Conservation (phyloP, 2,888 invertebrate species). For the Erebia ligea region DNA sequence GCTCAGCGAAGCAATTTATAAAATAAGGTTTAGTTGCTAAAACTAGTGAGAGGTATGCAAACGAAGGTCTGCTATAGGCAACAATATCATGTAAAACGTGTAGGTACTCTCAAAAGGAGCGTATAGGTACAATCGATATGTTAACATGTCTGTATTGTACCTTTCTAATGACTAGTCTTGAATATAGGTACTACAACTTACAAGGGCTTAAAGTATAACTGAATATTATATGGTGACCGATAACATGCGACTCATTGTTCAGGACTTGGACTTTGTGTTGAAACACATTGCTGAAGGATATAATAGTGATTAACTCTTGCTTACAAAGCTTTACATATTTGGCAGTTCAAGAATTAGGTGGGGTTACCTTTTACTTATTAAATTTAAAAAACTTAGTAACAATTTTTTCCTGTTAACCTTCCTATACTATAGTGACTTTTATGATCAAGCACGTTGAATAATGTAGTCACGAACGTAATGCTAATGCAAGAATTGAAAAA, state of each 20-base stretch:
- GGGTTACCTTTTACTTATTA: not conserved
- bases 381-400: not conserved
- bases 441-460: constrained; percentile 34
- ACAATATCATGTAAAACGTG: constrained; percentile 38
- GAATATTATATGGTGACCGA: constrained; percentile 15
- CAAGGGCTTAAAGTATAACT: constrained; percentile 38
- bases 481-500: constrained; percentile 33
- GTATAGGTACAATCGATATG: constrained; percentile 40
- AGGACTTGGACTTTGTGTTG: not conserved
- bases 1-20: constrained; percentile 48
- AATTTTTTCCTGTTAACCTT: constrained; percentile 28
- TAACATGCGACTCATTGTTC: constrained; percentile 20
- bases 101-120: constrained; percentile 36
- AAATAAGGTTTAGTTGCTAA: constrained; percentile 32
- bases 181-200: constrained; percentile 31
- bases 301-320: not conserved
- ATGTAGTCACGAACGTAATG: constrained; percentile 34
- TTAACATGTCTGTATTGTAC: constrained; percentile 49
- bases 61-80: constrained; percentile 40
- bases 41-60: constrained; percentile 39
- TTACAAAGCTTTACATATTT: not conserved
- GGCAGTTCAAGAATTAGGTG: not conserved
- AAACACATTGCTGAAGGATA: not conserved
- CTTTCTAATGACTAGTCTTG: constrained; percentile 64
- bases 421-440: constrained; percentile 23